Evolutionary conservation across 2,888 invertebrate species (phyloP), one percentile per base, ranked within the genome.

Genomic region (Temnothorax ravouxi): DNA sequence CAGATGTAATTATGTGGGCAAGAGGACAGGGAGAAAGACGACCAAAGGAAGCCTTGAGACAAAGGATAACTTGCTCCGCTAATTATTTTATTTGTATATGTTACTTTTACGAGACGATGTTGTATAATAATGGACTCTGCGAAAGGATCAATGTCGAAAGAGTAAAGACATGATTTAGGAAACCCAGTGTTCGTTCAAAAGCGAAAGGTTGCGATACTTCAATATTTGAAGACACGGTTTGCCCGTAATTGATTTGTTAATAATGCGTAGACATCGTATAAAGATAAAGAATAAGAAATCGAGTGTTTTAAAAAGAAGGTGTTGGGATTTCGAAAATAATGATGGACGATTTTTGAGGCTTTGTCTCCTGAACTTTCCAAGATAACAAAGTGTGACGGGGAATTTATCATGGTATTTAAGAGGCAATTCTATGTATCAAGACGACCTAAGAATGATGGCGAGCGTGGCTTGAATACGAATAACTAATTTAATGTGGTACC

Each of bases 381-480:
- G 47, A 21, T 34, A 67, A 59, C 34, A 18, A 61, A 67, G 25
- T 67, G 47, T 29, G 59, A 72, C 13, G 25, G 59, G 13, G 38
- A 71, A 72, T 50, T 72, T 38, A 47, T 59, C 25, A 18, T 59
- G 59, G 44, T 18, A 61, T 47, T 44, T 34, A 34, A 71, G 3
- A 38, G 59, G 18, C 18, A 61, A 71, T 34, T 79, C 15, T 18
- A 59, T 59, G n/a, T 59, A 59, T 79, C 34, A 59, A 59, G 18
- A 59, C 79, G 79, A 80, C 72, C 71, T 71, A 80, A 80, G 72
- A 61, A 72, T 50, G 72, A 71, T 47, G 47, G 25, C 54, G 47
- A 50, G 34, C 71, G 72, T 72, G 72, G 18, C 18, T 72, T 72
- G 72, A 77, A 77, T 66, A 66, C 34, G 52, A 71, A 71, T 59